Percentiles rank a stretch among this genome's conserved stretches.
These are phyloP conservation scores for Saturnia japonica DNA, from an alignment of 2,888 invertebrate species.

Conservation along the genomic window DNA sequence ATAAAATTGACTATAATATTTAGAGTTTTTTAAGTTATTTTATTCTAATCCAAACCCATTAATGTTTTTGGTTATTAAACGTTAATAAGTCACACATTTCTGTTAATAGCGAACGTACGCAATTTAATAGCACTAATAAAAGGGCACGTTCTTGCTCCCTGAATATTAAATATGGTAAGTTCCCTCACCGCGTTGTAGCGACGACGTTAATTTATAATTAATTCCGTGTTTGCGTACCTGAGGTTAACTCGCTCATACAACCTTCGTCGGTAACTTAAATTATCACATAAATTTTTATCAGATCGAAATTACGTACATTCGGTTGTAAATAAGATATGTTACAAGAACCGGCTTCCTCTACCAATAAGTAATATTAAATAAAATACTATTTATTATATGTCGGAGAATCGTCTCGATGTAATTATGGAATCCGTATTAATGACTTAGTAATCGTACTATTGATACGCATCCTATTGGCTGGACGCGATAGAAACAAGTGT, in stretches of 20 bases:
- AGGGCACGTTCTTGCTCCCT: constrained; percentile 32
- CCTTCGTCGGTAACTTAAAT: constrained; percentile 15
- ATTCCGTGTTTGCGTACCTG: constrained; percentile 29
- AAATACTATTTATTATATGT: too few species aligned
- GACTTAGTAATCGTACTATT: too few species aligned
- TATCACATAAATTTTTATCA: not conserved
- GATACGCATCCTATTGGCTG: too few species aligned
- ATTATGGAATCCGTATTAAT: too few species aligned
- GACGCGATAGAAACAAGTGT: too few species aligned
- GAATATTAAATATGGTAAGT: constrained; percentile 38
- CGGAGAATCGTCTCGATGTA: too few species aligned
- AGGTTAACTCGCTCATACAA: constrained; percentile 16
- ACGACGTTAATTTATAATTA: constrained; percentile 35
- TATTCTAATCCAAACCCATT: not conserved
- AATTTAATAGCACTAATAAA: constrained; percentile 35
- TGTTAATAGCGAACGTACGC: constrained; percentile 23
- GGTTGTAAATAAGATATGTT: not conserved
- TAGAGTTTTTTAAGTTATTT: not conserved
- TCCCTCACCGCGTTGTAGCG: constrained; percentile 29
- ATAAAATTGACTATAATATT: too few species aligned
- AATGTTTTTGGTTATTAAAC: constrained; percentile 19
- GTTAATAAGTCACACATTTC: constrained; percentile 14
- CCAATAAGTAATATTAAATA: too few species aligned
- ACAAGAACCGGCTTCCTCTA: too few species aligned
- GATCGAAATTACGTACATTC: not conserved